Evolutionary conservation across 2,888 invertebrate genomes (phyloP), one percentile per base, ranked within the genome.

Genomic region (Emmelina monodactyla): DNA sequence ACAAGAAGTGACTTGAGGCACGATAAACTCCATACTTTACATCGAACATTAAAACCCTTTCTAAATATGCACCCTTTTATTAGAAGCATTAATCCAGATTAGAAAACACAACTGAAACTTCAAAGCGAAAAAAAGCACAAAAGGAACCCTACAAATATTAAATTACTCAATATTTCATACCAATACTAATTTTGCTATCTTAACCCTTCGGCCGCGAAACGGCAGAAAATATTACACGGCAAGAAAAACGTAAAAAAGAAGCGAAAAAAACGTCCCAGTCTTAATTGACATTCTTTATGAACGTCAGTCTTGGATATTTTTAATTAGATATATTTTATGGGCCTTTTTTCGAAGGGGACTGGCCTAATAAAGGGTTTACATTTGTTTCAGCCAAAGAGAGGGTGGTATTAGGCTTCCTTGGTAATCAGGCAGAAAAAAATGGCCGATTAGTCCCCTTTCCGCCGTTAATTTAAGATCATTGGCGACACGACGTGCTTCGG

Each of bases 291-390:
- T 81, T 81, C 81, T 81, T 81, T 81, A 81, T 78, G 78, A 69
- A 62, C 76, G 79, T 75, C 78, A 76, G 78, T 66, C 76, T 76
- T 71, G 67, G 73, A 80, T 80, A 80, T 81, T 81, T 81, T 80
- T 81, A 81, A 81, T 81, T 81, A 81, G 80, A 80, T 81, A 81
- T 81, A 81, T 81, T 81, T 81, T 81, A 81, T 80, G 79, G 66
- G 66, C 55, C 71, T 79, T 78, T 79, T 76, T 63, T 68, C 61
- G 72, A 78, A 66, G 75, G 73, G 73, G 69, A 57, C 57, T 14
- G 32, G 62, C 56, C 58, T 66, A 67, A 67, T 70, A 72, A 76
- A 75, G 76, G 79, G 78, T 79, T 78, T 76, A 70, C 76, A 78
- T 78, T 78, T 78, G 78, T 78, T 78, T 70, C 64, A 64, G 69